Percentiles rank a stretch among this genome's conserved stretches.
Evolutionary conservation across 2,888 invertebrate species (phyloP).

Genomic region (Tipula confusa): DNA sequence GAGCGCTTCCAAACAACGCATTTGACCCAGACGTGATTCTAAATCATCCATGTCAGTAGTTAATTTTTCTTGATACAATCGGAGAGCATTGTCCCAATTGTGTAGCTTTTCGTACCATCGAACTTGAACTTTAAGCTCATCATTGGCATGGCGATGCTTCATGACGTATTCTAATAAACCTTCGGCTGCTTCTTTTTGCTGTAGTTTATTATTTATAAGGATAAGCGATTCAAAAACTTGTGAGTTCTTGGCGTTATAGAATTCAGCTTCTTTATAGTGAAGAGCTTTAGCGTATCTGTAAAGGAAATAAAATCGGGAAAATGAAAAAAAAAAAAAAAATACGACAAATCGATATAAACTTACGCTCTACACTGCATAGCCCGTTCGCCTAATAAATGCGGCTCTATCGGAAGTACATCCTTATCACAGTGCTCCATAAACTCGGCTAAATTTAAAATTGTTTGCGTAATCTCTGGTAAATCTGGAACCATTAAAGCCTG

Average conservation of each 20-base stretch:
- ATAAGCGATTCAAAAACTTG: slow-evolving; percentile 91
- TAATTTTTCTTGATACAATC: slow-evolving; percentile 76
- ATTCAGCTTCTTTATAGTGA: slow-evolving; percentile 84
- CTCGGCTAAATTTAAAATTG: slow-evolving; percentile 93
- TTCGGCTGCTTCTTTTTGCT: slow-evolving; percentile 96
- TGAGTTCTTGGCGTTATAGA: slow-evolving; percentile 73
- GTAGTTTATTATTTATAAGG: slow-evolving; percentile 95
- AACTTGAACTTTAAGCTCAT: slow-evolving; percentile 63
- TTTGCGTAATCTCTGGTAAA: slow-evolving; percentile 92
- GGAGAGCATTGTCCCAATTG: slow-evolving; percentile 95
- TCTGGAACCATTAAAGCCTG: slow-evolving; percentile 90
- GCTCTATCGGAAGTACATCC: slow-evolving; percentile 86
- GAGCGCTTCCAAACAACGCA: slow-evolving; percentile 92
- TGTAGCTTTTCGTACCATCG: slow-evolving; percentile 99
- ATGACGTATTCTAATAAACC: slow-evolving; percentile 87
- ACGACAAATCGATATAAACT: slow-evolving; percentile 8
- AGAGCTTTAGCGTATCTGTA: slow-evolving; percentile 55
- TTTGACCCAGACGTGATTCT: slow-evolving; percentile 83
- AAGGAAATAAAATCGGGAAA: too few species aligned
- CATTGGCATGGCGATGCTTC: slow-evolving; percentile 66
- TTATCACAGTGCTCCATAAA: slow-evolving; percentile 99
- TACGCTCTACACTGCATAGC: slow-evolving; percentile 89
- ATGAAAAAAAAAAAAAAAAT: neutral
- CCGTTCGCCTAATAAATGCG: slow-evolving; percentile 80
- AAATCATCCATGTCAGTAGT: slow-evolving; percentile 61